These are phyloP conservation scores for Spicauda simplicius DNA, from an alignment of 2,888 invertebrate genomes.

Conservation along the genomic window DNA sequence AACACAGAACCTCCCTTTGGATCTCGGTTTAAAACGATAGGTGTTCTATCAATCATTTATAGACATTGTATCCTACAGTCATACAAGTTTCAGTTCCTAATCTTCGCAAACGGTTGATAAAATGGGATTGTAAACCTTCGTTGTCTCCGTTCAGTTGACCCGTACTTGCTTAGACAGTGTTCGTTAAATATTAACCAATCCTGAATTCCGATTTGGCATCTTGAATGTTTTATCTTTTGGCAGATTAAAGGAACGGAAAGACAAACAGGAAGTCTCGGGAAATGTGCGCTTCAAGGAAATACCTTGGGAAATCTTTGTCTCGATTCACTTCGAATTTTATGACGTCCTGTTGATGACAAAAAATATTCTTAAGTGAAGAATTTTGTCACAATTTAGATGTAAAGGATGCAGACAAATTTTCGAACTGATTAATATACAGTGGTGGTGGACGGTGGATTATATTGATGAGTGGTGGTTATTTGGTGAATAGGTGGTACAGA, in stretches of 20 bases:
- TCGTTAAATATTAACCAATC: slow-evolving; percentile 36
- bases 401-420: too few relatives aligned
- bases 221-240: slow-evolving; percentile 35
- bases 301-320: slow-evolving; percentile 19
- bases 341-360: background rate
- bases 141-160: slow-evolving; percentile 23
- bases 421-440: too few relatives aligned
- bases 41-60: background rate
- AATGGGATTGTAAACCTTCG: slow-evolving; percentile 25
- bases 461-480: too few relatives aligned
- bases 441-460: too few relatives aligned
- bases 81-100: slow-evolving; percentile 21
- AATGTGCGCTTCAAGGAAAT: slow-evolving; percentile 12
- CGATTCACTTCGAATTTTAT: background rate
- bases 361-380: too few relatives aligned
- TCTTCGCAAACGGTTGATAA: slow-evolving; percentile 16
- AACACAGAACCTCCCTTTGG: too few relatives aligned
- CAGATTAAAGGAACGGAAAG: slow-evolving; percentile 32
- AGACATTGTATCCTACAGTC: background rate
- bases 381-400: too few relatives aligned
- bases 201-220: slow-evolving; percentile 34
- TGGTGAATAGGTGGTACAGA: too few relatives aligned
- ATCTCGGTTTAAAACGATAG: too few relatives aligned
- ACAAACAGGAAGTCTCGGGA: slow-evolving; percentile 14
- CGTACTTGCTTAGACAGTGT: slow-evolving; percentile 16